Evolutionary conservation across 2,113 vertebrate species (phyloP), one percentile per base, ranked within the genome.

Genomic region (Etheostoma cragini): DNA sequence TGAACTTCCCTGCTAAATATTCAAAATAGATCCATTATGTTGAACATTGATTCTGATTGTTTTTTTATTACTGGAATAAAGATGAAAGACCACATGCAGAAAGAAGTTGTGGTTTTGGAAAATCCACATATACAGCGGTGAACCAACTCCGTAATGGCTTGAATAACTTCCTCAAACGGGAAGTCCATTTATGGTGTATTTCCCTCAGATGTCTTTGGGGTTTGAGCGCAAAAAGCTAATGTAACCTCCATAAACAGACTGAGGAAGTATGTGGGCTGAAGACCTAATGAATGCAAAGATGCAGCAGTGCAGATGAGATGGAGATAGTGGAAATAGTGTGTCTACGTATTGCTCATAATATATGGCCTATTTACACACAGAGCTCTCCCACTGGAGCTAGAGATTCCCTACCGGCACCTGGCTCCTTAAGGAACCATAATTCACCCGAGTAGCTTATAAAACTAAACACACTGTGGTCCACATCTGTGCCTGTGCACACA

Each of bases 311-410:
- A 38, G 54, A 61, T 57, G 45, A 49, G 60, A 10, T 45, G 8
- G 8, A 80, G 65, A 56, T 46, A n/a, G 61, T 47, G 35, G 58
- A 33, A 78, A 68, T 69, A 22, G 73, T 62, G 49, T 66, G 54
- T 83, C 74, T 83, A 65, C 79, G 64, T 67, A 57, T 66, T 71
- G 33, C 67, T 81, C 35, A 47, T 83, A 86, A 91, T 88, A 38
- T 86, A 90, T 76, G 62, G 35, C 13, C 11, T 89, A 82, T 92
- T 92, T 93, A 90, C 78, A 76, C 58, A 79, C 15, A 13, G 14
- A 49, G 56, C 78, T 70, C 75, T 86, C 82, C 84, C 86, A 88
- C 81, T 22, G 19, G 12, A 78, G 46, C 19, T 73, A 89, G 82
- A 90, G 76, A 88, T 85, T 84, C 79, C 75, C 69, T 22, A n/a